phyloP scores from a whole-genome alignment of 2,888 invertebrate genomes.

The Rhagonycha lutea region DNA sequence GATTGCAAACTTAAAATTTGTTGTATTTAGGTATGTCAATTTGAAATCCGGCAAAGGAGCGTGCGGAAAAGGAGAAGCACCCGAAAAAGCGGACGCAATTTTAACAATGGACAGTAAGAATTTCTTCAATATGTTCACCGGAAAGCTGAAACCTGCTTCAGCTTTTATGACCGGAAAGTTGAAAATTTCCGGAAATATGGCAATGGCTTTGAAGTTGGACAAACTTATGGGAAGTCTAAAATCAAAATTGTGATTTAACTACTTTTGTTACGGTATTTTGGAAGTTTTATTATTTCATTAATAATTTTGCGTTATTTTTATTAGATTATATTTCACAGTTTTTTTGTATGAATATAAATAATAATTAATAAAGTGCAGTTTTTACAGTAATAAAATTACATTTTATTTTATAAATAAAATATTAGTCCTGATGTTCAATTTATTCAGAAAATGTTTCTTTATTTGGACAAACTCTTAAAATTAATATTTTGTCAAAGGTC shows the following conservation, averaged over 20 bases:
- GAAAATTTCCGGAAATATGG: slow-evolving; percentile 89
- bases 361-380: background rate
- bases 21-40: slow-evolving; percentile 72
- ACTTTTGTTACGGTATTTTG: background rate
- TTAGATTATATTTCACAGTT: background rate
- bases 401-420: no score
- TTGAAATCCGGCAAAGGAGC: slow-evolving; percentile 83
- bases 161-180: slow-evolving; percentile 97
- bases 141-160: slow-evolving; percentile 86
- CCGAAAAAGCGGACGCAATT: slow-evolving; percentile 75
- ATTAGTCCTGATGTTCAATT: no score
- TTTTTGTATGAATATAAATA: background rate
- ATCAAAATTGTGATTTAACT: slow-evolving; percentile 59
- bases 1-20: background rate
- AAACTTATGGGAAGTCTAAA: slow-evolving; percentile 84
- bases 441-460: no score
- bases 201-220: slow-evolving; percentile 93
- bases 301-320: background rate
- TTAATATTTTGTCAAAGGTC: no score
- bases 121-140: slow-evolving; percentile 81
- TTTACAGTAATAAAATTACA: background rate
- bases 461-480: no score
- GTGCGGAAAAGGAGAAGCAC: slow-evolving; percentile 78
- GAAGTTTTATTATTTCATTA: background rate
- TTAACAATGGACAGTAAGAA: slow-evolving; percentile 81